A percentile compares a stretch with the other conserved stretches of the same genome.
These are phyloP conservation scores for Ceryle rudis DNA, from an alignment of 2,797 vertebrate species.

Conservation along the genomic window DNA sequence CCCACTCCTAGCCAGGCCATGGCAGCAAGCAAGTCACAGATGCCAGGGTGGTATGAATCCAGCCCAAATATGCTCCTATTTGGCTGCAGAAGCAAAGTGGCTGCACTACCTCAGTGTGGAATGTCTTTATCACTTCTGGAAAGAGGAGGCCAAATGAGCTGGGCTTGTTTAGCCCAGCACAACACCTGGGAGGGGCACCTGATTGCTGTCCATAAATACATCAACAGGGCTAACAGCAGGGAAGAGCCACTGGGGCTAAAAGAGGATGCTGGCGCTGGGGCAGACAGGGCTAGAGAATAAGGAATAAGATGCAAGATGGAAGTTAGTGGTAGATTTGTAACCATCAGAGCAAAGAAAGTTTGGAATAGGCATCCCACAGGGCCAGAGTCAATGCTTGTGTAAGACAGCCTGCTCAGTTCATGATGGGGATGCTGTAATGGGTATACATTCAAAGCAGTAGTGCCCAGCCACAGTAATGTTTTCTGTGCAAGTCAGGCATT, in stretches of 20 bases:
- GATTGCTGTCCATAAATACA: constrained; percentile 65
- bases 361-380: not conserved
- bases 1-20: not conserved
- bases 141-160: constrained; percentile 3
- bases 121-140: constrained; percentile 30
- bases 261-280: constrained; percentile 58
- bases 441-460: not conserved
- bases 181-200: constrained; percentile 59
- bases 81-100: not conserved
- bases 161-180: constrained; percentile 59
- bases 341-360: not conserved
- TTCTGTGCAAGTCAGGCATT: not conserved
- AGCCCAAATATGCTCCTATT: not conserved
- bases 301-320: constrained; percentile 34
- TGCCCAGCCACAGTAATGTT: not conserved
- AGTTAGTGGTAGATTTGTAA: constrained; percentile 50
- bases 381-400: not conserved
- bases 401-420: not conserved
- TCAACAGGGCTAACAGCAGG: constrained; percentile 58
- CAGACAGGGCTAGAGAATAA: constrained; percentile 43
- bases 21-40: not conserved
- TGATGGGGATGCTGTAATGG: not conserved
- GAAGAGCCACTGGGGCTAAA: constrained; percentile 52
- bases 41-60: accelerated
- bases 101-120: not conserved